Evolutionary conservation across 2,888 invertebrate species (phyloP).

Genomic region (Sinhomidia bicolor): DNA sequence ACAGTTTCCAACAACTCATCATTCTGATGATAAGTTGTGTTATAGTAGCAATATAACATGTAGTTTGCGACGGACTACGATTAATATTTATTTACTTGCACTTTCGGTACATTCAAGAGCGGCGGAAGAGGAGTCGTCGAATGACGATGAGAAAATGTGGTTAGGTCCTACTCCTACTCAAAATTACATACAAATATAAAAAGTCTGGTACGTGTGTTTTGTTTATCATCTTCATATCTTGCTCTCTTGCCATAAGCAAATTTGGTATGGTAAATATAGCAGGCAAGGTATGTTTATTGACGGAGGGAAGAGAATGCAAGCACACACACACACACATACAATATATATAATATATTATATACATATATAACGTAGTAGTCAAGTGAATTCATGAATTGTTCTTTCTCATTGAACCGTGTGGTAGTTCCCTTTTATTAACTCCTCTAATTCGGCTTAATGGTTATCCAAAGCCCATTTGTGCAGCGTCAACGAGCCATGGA

Average conservation of each 20-base stretch:
- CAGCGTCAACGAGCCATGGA: slow-evolving; percentile 74
- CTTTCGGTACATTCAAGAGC: slow-evolving; percentile 10
- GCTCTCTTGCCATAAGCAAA: too few species aligned
- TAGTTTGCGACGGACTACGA: background rate
- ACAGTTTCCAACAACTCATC: background rate
- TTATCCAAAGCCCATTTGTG: slow-evolving; percentile 75
- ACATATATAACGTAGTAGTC: slow-evolving; percentile 22
- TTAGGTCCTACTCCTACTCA: background rate
- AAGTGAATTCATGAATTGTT: slow-evolving; percentile 68
- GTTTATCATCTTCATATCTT: too few species aligned
- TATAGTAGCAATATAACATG: background rate
- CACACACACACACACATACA: background rate
- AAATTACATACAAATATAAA: too few species aligned
- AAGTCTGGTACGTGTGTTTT: background rate
- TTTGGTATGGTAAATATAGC: background rate
- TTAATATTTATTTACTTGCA: background rate
- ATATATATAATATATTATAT: too few species aligned
- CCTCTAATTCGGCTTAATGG: slow-evolving; percentile 74
- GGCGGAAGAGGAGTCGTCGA: background rate
- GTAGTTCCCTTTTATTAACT: slow-evolving; percentile 75
- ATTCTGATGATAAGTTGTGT: background rate
- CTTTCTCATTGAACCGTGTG: slow-evolving; percentile 73
- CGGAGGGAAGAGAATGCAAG: background rate
- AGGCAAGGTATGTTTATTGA: background rate
- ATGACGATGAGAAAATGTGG: slow-evolving; percentile 9